Evolutionary conservation across 30 jellyfish, hydroid and myxozoan species (phyloP).

Genomic region (Aurelia aurita complex sp. Pacific): DNA sequence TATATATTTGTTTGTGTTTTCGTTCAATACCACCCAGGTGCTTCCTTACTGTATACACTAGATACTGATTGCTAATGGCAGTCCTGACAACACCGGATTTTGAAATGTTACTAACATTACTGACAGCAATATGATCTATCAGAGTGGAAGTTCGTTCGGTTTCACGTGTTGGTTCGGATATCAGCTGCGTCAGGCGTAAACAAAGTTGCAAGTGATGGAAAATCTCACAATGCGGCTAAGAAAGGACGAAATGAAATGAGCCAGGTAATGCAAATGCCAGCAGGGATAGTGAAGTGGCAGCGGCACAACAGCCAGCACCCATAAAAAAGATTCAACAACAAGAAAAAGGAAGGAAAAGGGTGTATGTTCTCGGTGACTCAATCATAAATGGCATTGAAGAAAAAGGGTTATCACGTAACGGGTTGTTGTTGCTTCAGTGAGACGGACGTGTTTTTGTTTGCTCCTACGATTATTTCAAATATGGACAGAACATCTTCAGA

Average conservation of each 20-base stretch:
- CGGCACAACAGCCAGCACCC: slow-evolving; percentile 27
- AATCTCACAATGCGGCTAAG: slow-evolving; percentile 18
- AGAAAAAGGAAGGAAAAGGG: slow-evolving; percentile 19
- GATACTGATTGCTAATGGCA: slow-evolving; percentile 7
- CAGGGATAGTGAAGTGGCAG: slow-evolving; percentile 17
- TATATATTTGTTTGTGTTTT: neutral
- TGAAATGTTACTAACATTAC: slow-evolving; percentile 2
- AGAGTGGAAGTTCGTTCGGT: slow-evolving; percentile 12
- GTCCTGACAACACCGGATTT: slow-evolving; percentile 20
- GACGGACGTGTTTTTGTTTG: slow-evolving; percentile 13
- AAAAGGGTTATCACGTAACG: slow-evolving; percentile 6
- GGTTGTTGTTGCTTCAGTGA: neutral
- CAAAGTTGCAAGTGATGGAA: slow-evolving; percentile 11
- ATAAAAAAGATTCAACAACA: slow-evolving; percentile 1
- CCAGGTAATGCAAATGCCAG: slow-evolving; percentile 13
- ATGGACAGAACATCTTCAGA: slow-evolving; percentile 12
- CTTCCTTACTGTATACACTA: neutral
- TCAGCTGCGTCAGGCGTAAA: slow-evolving; percentile 11
- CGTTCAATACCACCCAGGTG: neutral
- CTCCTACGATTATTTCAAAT: slow-evolving; percentile 9
- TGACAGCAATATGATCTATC: slow-evolving; percentile 23
- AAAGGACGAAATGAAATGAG: slow-evolving; percentile 19
- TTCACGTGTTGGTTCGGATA: slow-evolving; percentile 19
- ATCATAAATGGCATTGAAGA: slow-evolving; percentile 15
- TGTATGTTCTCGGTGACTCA: slow-evolving; percentile 25